Conservation (phyloP, 1,140 invertebrate genomes). For the Aphidius ervi region DNA sequence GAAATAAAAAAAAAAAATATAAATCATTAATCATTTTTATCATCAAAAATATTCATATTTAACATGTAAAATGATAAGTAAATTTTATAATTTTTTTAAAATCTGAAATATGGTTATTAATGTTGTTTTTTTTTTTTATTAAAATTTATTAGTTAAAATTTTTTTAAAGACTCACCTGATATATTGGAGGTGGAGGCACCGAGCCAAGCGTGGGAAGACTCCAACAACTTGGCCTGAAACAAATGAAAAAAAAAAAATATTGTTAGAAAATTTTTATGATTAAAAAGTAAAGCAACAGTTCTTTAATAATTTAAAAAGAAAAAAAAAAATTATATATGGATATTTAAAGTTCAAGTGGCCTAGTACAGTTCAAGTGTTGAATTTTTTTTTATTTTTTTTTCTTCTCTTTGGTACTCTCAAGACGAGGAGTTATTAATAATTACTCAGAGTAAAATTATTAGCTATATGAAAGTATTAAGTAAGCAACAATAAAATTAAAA, state of each 20-base stretch:
- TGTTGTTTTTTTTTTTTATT: neutral
- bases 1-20: no score
- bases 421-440: conserved; percentile 17
- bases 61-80: neutral
- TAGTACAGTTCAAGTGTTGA: no score
- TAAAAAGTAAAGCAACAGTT: neutral
- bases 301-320: neutral
- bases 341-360: no score
- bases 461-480: conserved; percentile 20
- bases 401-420: no score
- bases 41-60: neutral
- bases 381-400: no score
- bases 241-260: conserved; percentile 41
- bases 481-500: conserved; percentile 1
- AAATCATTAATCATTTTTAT: no score
- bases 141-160: neutral
- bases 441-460: conserved; percentile 25
- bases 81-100: neutral
- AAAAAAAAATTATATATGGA: no score
- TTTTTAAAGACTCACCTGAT: conserved; percentile 70
- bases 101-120: neutral
- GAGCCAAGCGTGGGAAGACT: conserved; percentile 85
- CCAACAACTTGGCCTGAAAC: conserved; percentile 83
- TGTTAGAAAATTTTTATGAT: neutral
- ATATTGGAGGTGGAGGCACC: conserved; percentile 79